Evolutionary conservation across 1,140 invertebrate genomes (phyloP).

Genomic region (Microplitis demolitor): DNA sequence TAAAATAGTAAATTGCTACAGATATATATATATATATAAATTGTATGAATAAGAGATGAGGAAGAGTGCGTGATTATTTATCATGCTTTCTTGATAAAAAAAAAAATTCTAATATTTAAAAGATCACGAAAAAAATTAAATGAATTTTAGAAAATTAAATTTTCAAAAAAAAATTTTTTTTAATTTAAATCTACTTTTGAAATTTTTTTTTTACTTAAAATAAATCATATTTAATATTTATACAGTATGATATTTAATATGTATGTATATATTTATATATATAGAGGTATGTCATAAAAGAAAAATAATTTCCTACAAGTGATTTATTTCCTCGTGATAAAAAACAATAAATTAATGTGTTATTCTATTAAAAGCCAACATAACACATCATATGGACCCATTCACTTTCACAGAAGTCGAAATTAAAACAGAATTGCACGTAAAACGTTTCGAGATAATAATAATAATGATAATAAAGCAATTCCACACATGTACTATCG

Average conservation of each 20-base stretch:
- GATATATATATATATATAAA: background rate
- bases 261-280: no score
- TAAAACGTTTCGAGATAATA: background rate
- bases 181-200: no score
- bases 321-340: background rate
- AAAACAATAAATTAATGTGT: background rate
- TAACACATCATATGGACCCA: background rate
- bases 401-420: slow-evolving; percentile 20
- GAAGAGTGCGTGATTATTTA: background rate
- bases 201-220: no score
- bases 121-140: no score
- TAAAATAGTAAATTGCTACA: background rate
- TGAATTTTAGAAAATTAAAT: no score
- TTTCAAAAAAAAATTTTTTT: no score
- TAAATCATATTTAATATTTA: no score
- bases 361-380: background rate
- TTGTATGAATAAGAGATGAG: background rate
- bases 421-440: slow-evolving; percentile 12
- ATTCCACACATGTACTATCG: background rate
- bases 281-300: no score
- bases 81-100: background rate
- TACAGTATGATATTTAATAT: no score
- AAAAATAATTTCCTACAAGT: no score
- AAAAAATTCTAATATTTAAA: no score
- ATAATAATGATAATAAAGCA: background rate